Evolutionary conservation across 1,140 invertebrate genomes (phyloP), one percentile per base, ranked within the genome.

Genomic region (Diplogasteroides magnus): DNA sequence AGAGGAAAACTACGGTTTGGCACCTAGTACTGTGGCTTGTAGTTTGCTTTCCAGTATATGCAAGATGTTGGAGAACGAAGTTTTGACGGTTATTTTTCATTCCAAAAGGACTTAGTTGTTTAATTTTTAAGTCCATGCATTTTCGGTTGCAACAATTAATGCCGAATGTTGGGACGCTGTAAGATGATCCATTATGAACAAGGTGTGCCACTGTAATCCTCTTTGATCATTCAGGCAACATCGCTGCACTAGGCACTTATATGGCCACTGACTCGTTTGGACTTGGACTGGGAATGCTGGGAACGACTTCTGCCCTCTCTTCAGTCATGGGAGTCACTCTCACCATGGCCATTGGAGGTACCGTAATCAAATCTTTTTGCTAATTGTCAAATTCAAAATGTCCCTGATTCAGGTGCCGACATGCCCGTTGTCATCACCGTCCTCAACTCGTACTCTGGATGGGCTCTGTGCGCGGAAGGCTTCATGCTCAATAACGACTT

Each of bases 371-470:
- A 25, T 56, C 31, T 26, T 6, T 15, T 67, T 68, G 1, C 61
- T 31, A 27, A 2, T 19, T 29, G 61, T 68, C 37, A 48, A 48
- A 48, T 11, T 19, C 19, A 48, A 48, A 48, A 37, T 48, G 56
- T 23, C 2, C 31, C 19, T 6, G 19, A 62, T 77, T 62, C 75
- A 89, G 89, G 90, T 77, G 91, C 91, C 76, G 91, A 93, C 84
- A 94, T 94, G 92, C 92, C 91, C 1, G 92, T 94, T 1, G 91
- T 94, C 1, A 93, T 94, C 73, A 93, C 92, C 23, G 91, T 94
- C 1, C 85, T 94, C 3, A 94, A 94, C 87, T 90, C 89, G 77
- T 89, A 89, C 80, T 88, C 87, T 72, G 88, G 88, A 31, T 94
- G 91, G 91, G 91, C 91, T 23, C 85, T 93, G 59, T 89, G 88